Conservation (phyloP, 2,113 vertebrate species). For the Burhinus oedicnemus region DNA sequence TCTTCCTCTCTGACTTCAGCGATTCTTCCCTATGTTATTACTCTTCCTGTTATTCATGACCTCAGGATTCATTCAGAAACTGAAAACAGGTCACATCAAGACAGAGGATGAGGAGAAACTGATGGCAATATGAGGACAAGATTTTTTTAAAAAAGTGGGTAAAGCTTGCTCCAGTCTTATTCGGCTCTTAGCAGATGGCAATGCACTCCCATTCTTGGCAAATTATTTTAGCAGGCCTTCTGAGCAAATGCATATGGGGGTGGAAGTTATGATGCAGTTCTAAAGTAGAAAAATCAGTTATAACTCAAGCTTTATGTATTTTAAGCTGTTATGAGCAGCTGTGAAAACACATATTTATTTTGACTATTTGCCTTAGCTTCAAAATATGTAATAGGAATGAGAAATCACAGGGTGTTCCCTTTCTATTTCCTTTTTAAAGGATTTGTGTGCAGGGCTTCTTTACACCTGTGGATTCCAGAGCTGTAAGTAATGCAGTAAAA, state of each 20-base stretch:
- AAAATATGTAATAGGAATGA: slow-evolving; percentile 39
- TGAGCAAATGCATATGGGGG: slow-evolving; percentile 28
- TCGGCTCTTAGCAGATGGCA: slow-evolving; percentile 19
- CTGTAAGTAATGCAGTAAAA: slow-evolving; percentile 48
- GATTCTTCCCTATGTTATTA: background rate
- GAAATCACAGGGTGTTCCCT: slow-evolving; percentile 45
- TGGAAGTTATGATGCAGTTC: slow-evolving; percentile 60
- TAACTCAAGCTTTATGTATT: slow-evolving; percentile 39
- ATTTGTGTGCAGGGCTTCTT: slow-evolving; percentile 8
- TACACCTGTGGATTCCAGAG: slow-evolving; percentile 52
- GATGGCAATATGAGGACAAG: background rate
- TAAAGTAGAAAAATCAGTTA: slow-evolving; percentile 39
- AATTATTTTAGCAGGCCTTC: slow-evolving; percentile 20
- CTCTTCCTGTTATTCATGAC: background rate
- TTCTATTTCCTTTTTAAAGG: slow-evolving; percentile 13
- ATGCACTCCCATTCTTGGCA: background rate
- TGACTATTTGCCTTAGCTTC: slow-evolving; percentile 48
- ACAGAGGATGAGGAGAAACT: background rate
- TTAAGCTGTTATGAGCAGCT: slow-evolving; percentile 55
- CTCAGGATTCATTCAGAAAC: background rate
- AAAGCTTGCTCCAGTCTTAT: background rate
- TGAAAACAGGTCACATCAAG: background rate
- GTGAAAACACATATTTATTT: slow-evolving; percentile 67
- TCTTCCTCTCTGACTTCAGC: background rate
- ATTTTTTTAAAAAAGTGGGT: background rate